phyloP scores from a whole-genome alignment of 2,797 vertebrate species.

The Spheniscus humboldti region DNA sequence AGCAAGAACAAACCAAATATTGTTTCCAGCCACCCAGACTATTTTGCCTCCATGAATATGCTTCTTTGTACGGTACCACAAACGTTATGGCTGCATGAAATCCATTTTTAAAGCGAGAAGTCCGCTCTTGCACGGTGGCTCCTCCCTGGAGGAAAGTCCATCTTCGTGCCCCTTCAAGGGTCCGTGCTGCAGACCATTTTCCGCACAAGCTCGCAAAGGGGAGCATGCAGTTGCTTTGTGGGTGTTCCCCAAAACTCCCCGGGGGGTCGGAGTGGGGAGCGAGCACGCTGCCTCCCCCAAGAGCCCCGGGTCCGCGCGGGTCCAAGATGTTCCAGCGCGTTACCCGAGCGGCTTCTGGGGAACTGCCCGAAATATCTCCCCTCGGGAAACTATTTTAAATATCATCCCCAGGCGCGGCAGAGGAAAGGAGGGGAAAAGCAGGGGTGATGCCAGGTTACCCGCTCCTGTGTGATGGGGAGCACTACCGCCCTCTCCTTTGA shows the following conservation, averaged over 20 bases:
- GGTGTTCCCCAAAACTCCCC: neutral
- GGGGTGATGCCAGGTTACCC: neutral
- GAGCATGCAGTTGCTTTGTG: neutral
- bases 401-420: neutral
- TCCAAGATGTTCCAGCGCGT: neutral
- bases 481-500: rapidly evolving
- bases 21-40: slow-evolving; percentile 74
- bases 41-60: slow-evolving; percentile 75
- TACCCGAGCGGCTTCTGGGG: neutral
- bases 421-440: neutral
- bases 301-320: neutral
- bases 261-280: neutral
- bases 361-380: neutral
- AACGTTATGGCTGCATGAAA: slow-evolving; percentile 79
- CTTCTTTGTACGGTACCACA: slow-evolving; percentile 79
- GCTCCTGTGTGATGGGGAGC: neutral
- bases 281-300: neutral
- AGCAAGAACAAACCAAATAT: slow-evolving; percentile 84
- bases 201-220: neutral
- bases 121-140: neutral
- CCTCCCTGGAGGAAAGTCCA: neutral
- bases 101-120: neutral
- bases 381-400: neutral
- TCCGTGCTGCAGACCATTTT: neutral
- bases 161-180: neutral